These are phyloP conservation scores for Latrodectus geometricus DNA, from an alignment of 1,140 invertebrate genomes.

Conservation along the genomic window DNA sequence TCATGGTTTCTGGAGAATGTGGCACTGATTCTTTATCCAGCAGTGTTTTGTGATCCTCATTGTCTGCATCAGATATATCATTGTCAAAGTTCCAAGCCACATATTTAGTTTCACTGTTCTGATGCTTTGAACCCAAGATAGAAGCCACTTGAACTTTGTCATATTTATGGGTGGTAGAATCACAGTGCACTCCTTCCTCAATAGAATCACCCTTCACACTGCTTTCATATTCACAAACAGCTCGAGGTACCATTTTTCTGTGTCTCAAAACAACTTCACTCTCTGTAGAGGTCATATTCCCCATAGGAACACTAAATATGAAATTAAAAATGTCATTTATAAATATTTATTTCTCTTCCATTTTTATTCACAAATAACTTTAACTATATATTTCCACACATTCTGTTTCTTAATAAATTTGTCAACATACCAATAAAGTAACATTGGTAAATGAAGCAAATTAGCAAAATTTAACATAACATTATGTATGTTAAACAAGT, in stretches of 20 bases:
- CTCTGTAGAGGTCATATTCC: constrained; percentile 8
- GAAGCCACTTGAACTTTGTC: too few species aligned
- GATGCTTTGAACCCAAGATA: too few species aligned
- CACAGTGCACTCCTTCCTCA: background rate
- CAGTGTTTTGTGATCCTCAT: constrained; percentile 24
- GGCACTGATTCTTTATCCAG: constrained; percentile 29
- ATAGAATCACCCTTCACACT: background rate
- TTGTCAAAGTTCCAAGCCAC: constrained; percentile 27
- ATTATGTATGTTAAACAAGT: too few species aligned
- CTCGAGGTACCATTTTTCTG: constrained; percentile 59
- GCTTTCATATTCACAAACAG: constrained; percentile 9
- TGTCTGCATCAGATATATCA: constrained; percentile 20
- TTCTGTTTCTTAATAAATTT: too few species aligned
- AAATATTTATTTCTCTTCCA: too few species aligned
- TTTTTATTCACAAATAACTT: too few species aligned
- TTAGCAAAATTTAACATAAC: too few species aligned
- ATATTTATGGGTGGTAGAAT: too few species aligned
- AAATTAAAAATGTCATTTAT: too few species aligned
- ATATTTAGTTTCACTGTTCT: constrained; percentile 10
- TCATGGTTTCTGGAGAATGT: constrained; percentile 60
- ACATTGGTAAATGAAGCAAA: too few species aligned
- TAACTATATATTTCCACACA: too few species aligned
- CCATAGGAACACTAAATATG: constrained; percentile 1
- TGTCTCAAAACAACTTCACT: constrained; percentile 25
- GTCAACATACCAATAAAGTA: too few species aligned